Evolutionary conservation across 2,113 vertebrate species (phyloP).

Genomic region (Trematocara zebra): DNA sequence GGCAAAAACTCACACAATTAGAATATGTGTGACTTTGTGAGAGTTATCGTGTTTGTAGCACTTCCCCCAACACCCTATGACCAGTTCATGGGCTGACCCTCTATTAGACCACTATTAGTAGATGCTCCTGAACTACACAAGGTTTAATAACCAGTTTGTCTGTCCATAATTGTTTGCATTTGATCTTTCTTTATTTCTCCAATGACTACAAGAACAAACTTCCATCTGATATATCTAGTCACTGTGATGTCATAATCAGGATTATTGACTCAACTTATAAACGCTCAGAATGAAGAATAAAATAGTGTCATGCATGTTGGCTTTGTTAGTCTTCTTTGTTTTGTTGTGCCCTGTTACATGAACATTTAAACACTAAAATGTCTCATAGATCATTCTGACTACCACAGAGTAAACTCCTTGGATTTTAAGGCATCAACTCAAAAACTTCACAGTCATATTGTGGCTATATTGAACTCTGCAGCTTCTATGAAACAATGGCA

Average conservation of each 20-base stretch:
- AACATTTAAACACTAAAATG: background rate
- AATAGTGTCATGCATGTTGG: background rate
- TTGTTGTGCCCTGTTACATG: background rate
- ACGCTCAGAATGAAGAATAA: background rate
- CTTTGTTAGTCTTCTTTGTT: background rate
- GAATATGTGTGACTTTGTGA: no score
- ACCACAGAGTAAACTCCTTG: background rate
- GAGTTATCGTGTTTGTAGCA: no score
- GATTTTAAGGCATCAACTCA: background rate
- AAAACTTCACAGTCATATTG: background rate
- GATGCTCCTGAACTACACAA: no score
- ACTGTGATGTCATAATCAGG: background rate
- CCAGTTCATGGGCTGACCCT: no score
- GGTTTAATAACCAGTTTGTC: no score
- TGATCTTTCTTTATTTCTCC: no score
- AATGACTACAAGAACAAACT: no score
- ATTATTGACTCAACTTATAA: background rate
- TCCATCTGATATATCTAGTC: background rate
- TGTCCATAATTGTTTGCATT: no score
- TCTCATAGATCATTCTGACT: background rate
- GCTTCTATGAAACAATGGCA: background rate
- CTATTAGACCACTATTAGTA: no score
- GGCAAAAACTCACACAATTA: no score
- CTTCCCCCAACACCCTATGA: no score
- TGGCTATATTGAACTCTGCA: background rate